These are phyloP conservation scores for Epinephelus awoara DNA, from an alignment of 2,797 vertebrate species.

Conservation along the genomic window DNA sequence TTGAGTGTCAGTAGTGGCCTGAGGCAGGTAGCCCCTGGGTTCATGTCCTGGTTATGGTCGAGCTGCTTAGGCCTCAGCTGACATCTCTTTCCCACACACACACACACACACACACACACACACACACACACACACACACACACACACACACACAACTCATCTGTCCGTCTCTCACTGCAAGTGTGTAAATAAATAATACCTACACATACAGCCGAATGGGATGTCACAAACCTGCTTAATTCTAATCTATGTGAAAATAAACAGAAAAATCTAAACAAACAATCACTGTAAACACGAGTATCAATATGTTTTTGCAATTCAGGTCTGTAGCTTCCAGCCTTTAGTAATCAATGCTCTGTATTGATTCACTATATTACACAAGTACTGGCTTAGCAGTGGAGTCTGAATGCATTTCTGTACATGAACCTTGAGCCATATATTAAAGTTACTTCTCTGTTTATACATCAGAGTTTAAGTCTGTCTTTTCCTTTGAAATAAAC, in stretches of 20 bases:
- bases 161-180: neutral
- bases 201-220: neutral
- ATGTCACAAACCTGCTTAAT: neutral
- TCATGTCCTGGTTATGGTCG: slow-evolving; percentile 59
- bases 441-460: neutral
- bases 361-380: slow-evolving; percentile 31
- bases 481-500: slow-evolving; percentile 40
- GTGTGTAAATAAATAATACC: slow-evolving; percentile 6
- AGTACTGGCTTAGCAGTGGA: slow-evolving; percentile 9
- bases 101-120: neutral
- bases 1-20: slow-evolving; percentile 58
- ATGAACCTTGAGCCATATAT: slow-evolving; percentile 1
- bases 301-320: slow-evolving; percentile 22
- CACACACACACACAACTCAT: neutral
- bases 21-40: slow-evolving; percentile 64
- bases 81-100: slow-evolving; percentile 35
- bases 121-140: neutral
- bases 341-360: slow-evolving; percentile 33
- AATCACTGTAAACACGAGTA: slow-evolving; percentile 2
- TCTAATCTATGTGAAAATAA: neutral
- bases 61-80: slow-evolving; percentile 49
- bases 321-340: slow-evolving; percentile 17
- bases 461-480: neutral
- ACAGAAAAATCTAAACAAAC: slow-evolving; percentile 4
- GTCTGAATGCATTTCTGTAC: neutral